Evolutionary conservation across 2,797 vertebrate species (phyloP), one percentile per base, ranked within the genome.

Genomic region (Platyrinchus mystaceus): DNA sequence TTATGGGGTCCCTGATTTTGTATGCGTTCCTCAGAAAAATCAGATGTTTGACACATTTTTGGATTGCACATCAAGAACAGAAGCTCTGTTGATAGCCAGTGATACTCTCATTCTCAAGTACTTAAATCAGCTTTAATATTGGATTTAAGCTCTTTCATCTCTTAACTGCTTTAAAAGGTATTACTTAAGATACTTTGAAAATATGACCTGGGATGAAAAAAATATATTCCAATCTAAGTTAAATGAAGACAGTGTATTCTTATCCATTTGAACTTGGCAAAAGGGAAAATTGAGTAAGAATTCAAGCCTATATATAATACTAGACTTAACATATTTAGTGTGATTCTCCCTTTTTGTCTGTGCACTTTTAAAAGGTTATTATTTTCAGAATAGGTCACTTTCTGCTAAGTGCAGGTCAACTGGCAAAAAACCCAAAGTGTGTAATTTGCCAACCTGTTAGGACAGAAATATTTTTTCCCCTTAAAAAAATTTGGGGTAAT

Each of bases 391-490:
- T 27, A 94, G 75, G 63, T 81, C 76, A 43, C 56, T 70, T 10
- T 84, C 76, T 93, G 67, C 63, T 90, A 88, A 95, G 87, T 93
- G 63, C 83, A 74, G 80, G 71, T 94, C 91, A 91, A 9, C 86
- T 74, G 77, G 67, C 60, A 89, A 80, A 94, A 89, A n/a, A 28
- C 34, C 67, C 22, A 2, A 63, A 56, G 37, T 43, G 30, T 2
- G 2, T 74, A 73, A 91, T 91, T 91, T 94, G 26, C 66, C 71
- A 89, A 4, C 41, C 30, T 46, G 18, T 53, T 79, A 86, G 37
- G 47, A 79, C 28, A 82, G 56, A 62, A 95, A 70, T 70, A 84
- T 60, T 94, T 87, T 75, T 75, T 49, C 55, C 44, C 63, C 49
- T 78, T 46, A 53, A 63, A 67, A 76, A 52, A 52, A 47, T 88